Conservation (phyloP, 64 coral and sea anemone genomes). For the Montipora foliosa region DNA sequence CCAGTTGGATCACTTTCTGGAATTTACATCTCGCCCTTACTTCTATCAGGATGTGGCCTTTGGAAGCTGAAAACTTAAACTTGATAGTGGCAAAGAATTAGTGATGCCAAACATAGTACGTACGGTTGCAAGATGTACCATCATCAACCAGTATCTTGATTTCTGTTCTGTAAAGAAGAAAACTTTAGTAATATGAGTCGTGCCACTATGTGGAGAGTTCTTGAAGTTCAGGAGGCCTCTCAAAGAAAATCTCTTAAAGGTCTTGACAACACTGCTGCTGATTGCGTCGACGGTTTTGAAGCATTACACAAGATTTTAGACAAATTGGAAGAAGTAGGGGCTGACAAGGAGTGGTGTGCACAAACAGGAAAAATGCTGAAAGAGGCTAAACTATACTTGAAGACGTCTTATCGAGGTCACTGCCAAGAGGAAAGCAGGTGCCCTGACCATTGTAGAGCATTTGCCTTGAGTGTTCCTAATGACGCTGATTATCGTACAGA, state of each 20-base stretch:
- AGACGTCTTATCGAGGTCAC: neutral
- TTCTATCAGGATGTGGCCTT: slow-evolving; percentile 67
- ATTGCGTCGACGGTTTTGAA: neutral
- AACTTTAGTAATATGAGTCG: slow-evolving; percentile 61
- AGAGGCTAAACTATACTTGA: slow-evolving; percentile 37
- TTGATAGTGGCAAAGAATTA: slow-evolving; percentile 50
- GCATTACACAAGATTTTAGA: slow-evolving; percentile 23
- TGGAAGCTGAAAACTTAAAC: slow-evolving; percentile 46
- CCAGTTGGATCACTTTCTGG: slow-evolving; percentile 76
- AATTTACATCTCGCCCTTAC: slow-evolving; percentile 60
- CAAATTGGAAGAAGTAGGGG: slow-evolving; percentile 2
- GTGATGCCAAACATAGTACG: slow-evolving; percentile 55
- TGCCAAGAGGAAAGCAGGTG: neutral
- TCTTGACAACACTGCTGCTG: neutral
- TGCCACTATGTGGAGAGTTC: slow-evolving; percentile 55
- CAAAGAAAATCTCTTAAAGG: slow-evolving; percentile 59
- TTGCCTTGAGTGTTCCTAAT: slow-evolving; percentile 14
- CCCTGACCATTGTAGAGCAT: neutral
- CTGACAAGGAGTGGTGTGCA: slow-evolving; percentile 22
- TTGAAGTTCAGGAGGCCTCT: slow-evolving; percentile 45
- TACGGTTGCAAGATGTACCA: slow-evolving; percentile 48
- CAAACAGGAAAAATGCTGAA: slow-evolving; percentile 1
- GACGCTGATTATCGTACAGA: neutral
- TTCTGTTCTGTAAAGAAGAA: slow-evolving; percentile 54
- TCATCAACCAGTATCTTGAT: slow-evolving; percentile 63